A percentile compares a stretch with the other conserved stretches of the same genome.
These are phyloP conservation scores for Acrobasis consociella DNA, from an alignment of 2,888 invertebrate genomes.

Conservation along the genomic window DNA sequence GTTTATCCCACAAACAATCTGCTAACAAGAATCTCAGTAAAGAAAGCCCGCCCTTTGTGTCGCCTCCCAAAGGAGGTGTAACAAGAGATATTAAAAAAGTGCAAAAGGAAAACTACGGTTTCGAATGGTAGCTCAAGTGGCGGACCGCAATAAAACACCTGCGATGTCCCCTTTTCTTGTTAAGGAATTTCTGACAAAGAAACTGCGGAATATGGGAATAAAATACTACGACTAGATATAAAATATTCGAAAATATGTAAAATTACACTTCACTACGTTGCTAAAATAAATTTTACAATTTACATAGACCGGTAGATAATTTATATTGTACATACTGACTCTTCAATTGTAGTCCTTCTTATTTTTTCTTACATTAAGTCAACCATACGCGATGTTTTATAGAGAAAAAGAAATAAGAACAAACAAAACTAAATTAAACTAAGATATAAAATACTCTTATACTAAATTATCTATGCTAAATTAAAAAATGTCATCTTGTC, in stretches of 20 bases:
- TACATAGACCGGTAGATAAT: no score
- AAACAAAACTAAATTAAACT: no score
- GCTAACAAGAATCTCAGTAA: constrained; percentile 12
- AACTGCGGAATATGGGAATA: background rate
- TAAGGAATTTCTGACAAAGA: constrained; percentile 17
- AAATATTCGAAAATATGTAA: background rate
- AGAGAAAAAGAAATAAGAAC: no score
- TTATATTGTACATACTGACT: no score
- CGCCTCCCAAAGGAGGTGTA: constrained; percentile 22
- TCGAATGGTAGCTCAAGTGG: constrained; percentile 45
- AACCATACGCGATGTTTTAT: no score
- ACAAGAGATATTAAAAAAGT: constrained; percentile 33
- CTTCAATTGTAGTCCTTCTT: no score
- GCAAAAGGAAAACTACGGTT: constrained; percentile 44
- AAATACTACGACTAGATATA: background rate
- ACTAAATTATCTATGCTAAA: no score
- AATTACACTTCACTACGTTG: no score
- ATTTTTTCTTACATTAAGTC: no score
- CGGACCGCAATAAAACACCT: constrained; percentile 56
- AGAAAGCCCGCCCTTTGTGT: constrained; percentile 24
- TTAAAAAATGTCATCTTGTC: no score
- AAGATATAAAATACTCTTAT: no score
- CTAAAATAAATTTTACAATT: no score
- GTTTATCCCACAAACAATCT: constrained; percentile 37
- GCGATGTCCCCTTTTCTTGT: constrained; percentile 36